Evolutionary conservation across 2,888 invertebrate genomes (phyloP), one percentile per base, ranked within the genome.

Genomic region (Microplitis manilae): DNA sequence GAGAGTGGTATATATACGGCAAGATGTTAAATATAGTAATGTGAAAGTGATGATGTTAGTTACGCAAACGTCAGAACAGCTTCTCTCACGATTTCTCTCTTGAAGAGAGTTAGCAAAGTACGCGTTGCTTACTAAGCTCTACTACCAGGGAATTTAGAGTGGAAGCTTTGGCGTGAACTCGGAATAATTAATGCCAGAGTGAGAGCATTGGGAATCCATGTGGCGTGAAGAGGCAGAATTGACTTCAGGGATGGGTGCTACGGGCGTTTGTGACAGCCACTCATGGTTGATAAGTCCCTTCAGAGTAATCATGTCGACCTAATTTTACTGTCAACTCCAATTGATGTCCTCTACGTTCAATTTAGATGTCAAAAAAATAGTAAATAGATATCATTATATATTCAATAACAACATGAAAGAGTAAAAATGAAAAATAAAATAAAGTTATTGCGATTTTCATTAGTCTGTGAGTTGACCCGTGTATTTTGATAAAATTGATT

Each of bases 101-200:
- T 50, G 13, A 50, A 50, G 8, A 15, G 65, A 73, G 41, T 40
- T 40, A 9, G 40, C 68, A 17, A 68, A 68, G 68, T 68, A 41
- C 62, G 60, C 73, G 73, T 41, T 73, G 73, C 73, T 73, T 73
- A 73, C 65, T 73, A 73, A 73, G 73, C 73, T 65, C 17, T 39
- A 40, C 65, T 73, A 9, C 73, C 41, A 40, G 73, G 65, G 73
- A 73, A 73, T 65, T 73, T 73, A 40, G 65, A 65, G 73, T n/a
- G 64, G 9, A 65, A 73, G 73, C 73, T 73, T 64, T 73, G 65
- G 73, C 73, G 73, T 73, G 73, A 73, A 73, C 73, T 65, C 64
- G 64, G 73, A 73, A 73, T 73, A 73, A 73, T 73, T 73, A 73
- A 73, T 73, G 73, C 65, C 65, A 65, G 73, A 73, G 65, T 64